Evolutionary conservation across 2,888 invertebrate genomes (phyloP).

Genomic region (Troglohyphantes excavatus): DNA sequence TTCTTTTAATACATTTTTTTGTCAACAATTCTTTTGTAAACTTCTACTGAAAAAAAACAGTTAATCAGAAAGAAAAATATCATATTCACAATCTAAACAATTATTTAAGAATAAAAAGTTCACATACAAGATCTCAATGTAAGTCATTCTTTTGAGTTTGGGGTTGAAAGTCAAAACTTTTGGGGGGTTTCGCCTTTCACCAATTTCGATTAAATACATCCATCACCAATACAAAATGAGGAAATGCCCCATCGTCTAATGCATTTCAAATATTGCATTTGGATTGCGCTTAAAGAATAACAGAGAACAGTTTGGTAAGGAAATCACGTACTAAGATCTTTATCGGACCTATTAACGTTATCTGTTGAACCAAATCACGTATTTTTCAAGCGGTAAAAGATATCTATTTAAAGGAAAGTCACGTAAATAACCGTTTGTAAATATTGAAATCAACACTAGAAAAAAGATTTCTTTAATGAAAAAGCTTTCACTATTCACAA

Average conservation of each 20-base stretch:
- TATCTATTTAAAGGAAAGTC: constrained; percentile 8
- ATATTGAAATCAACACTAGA: not conserved
- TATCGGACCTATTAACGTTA: not conserved
- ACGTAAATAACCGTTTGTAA: constrained; percentile 6
- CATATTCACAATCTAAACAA: too few species aligned
- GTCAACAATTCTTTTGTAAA: too few species aligned
- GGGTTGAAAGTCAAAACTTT: not conserved
- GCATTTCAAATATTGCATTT: not conserved
- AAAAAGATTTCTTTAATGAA: too few species aligned
- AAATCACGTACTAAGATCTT: not conserved
- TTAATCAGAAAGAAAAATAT: too few species aligned
- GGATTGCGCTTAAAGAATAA: constrained; percentile 2
- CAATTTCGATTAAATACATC: not conserved
- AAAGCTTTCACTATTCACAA: too few species aligned
- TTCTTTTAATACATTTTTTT: too few species aligned
- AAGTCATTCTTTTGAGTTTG: not conserved
- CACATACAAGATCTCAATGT: too few species aligned
- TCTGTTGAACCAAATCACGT: not conserved
- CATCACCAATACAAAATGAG: not conserved
- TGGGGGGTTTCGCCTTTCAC: not conserved
- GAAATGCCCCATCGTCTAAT: not conserved
- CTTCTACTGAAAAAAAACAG: too few species aligned
- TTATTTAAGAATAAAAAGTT: too few species aligned
- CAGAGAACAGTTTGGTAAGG: not conserved
- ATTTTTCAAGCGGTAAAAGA: constrained; percentile 4